These are phyloP conservation scores for Myripristis murdjan DNA, from an alignment of 2,797 vertebrate genomes.

Conservation along the genomic window DNA sequence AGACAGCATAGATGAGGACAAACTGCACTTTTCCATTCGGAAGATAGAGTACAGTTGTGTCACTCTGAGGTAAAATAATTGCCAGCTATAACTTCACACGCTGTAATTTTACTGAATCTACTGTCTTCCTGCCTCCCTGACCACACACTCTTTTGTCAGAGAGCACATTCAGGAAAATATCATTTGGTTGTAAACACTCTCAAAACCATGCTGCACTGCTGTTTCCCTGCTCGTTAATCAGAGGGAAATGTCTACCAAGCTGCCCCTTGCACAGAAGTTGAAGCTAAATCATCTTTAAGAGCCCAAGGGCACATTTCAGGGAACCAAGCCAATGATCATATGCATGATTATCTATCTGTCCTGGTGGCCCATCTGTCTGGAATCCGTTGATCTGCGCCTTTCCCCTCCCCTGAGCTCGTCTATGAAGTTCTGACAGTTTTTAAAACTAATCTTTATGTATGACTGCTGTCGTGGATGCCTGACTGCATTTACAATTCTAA, in stretches of 20 bases:
- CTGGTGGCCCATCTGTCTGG: slow-evolving; percentile 64
- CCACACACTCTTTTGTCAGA: background rate
- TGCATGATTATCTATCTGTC: slow-evolving; percentile 57
- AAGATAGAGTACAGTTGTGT: background rate
- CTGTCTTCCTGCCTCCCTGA: too few species aligned
- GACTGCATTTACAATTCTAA: slow-evolving; percentile 80
- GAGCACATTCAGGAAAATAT: background rate
- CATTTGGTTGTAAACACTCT: background rate
- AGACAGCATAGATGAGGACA: too few species aligned
- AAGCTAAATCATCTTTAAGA: slow-evolving; percentile 42
- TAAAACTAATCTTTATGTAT: slow-evolving; percentile 81
- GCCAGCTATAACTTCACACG: too few species aligned
- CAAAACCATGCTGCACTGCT: background rate
- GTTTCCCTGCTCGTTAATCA: slow-evolving; percentile 39
- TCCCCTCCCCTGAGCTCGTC: slow-evolving; percentile 47
- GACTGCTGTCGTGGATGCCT: slow-evolving; percentile 63
- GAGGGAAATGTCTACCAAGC: slow-evolving; percentile 21
- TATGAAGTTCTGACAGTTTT: slow-evolving; percentile 62
- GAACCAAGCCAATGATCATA: slow-evolving; percentile 59
- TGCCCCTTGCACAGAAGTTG: slow-evolving; percentile 31
- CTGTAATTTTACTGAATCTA: background rate
- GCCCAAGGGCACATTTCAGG: slow-evolving; percentile 55
- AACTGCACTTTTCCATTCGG: background rate
- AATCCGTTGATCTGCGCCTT: slow-evolving; percentile 57
- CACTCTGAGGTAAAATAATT: background rate